Evolutionary conservation across 2,797 vertebrate species (phyloP).

Genomic region (Coilia nasus): DNA sequence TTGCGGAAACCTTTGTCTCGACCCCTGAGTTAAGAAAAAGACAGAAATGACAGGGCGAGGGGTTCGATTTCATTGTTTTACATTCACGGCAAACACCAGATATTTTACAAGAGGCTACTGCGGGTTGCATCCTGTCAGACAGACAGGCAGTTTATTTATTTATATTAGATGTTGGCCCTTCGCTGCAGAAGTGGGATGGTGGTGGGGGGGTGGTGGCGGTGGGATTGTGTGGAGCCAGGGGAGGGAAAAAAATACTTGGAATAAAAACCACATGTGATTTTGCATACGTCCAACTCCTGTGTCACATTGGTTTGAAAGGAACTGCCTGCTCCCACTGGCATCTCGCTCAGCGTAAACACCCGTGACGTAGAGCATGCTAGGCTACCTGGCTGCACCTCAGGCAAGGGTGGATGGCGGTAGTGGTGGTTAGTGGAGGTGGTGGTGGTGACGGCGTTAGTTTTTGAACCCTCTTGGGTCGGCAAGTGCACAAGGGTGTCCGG

Average conservation of each 20-base stretch:
- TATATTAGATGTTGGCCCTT: conserved; percentile 28
- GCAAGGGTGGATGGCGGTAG: neutral
- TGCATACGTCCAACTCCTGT: conserved; percentile 10
- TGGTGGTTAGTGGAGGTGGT: neutral
- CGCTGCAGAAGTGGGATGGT: conserved; percentile 22
- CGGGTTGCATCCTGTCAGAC: conserved; percentile 14
- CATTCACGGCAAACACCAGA: conserved; percentile 10
- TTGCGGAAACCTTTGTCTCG: conserved; percentile 33
- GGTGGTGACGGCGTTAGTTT: neutral
- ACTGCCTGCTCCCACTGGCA: conserved; percentile 25
- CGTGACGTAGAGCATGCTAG: conserved; percentile 3
- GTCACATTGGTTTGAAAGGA: conserved; percentile 19
- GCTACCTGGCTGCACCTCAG: conserved; percentile 24
- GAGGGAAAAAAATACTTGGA: neutral
- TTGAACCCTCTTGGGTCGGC: conserved; percentile 36
- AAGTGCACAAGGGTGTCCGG: conserved; percentile 27
- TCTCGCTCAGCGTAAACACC: conserved; percentile 19
- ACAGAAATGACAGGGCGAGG: conserved; percentile 25
- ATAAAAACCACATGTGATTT: conserved; percentile 38
- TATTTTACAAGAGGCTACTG: conserved; percentile 27
- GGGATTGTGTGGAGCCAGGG: neutral
- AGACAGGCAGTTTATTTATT: conserved; percentile 32
- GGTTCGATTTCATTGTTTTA: conserved; percentile 35
- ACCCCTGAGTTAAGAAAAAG: conserved; percentile 7
- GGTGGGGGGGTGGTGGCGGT: neutral